Evolutionary conservation across 2,113 vertebrate species (phyloP), one percentile per base, ranked within the genome.

Genomic region (Picathartes gymnocephalus): DNA sequence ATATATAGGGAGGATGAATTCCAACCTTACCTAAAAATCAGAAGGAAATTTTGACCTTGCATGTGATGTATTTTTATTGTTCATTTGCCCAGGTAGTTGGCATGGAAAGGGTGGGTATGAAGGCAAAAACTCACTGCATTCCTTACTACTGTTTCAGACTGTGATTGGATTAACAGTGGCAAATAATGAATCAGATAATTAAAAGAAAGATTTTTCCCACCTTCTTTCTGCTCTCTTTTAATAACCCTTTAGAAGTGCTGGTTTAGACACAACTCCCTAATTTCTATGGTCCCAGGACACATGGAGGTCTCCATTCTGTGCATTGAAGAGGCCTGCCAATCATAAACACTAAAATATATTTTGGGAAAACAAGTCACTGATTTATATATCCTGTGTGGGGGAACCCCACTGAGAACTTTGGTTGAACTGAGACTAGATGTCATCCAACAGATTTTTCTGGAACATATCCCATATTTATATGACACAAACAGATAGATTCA

Each of bases 281-380:
- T 54, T 64, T 44, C 30, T 73, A 23, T 30, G 2, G 8, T n/a
- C 7, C 14, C 11, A 68, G 40, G 44, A 81, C 13, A 65, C 4
- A 31, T 1, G 5, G 9, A 68, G 2, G 0, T 8, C 15, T 88
- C 13, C 3, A 37, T 90, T n/a, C 8, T 57, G 3, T 44, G 13
- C 12, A 12, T 6, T 12, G 28, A 64, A 31, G 35, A 71, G 21
- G 56, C 5, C 4, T 47, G 39, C 1, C 9, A 7, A 7, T 48
- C 8, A 13, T 28, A 54, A 73, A 42, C 7, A 39, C 7, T 33
- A 51, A 58, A 20, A 39, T 10, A 9, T 0, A 8, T 35, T 77
- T 73, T 42, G 7, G 20, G 42, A 92, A 77, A 83, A 33, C 7
- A 15, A 62, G 21, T 22, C 4, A 14, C 15, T 54, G 2, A 7